These are phyloP conservation scores for Sylvilagus floridanus DNA, from an alignment of 2,797 vertebrate species.

Conservation along the genomic window DNA sequence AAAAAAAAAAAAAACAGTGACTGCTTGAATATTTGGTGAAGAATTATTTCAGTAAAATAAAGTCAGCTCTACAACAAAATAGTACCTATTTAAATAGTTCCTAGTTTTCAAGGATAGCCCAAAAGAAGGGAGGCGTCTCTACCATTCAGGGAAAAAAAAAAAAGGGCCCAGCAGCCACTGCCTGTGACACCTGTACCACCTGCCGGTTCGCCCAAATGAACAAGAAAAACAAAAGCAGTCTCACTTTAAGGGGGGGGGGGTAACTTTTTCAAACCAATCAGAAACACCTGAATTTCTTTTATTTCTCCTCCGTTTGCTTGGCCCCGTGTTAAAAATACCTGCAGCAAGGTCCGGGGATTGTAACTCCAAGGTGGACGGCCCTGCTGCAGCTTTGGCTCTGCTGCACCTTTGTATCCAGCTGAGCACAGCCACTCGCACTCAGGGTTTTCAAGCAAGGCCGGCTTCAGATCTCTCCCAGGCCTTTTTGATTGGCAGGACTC, in stretches of 20 bases:
- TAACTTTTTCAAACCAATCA: background rate
- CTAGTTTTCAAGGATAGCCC: background rate
- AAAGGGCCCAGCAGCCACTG: background rate
- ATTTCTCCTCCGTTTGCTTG: background rate
- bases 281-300: rapidly evolving
- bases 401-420: background rate
- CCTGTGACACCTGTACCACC: background rate
- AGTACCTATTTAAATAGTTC: slow-evolving; percentile 8
- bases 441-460: background rate
- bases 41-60: slow-evolving; percentile 52
- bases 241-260: background rate
- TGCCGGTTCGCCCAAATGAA: background rate
- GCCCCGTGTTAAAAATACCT: slow-evolving; percentile 17
- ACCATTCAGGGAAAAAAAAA: background rate
- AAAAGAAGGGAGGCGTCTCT: background rate
- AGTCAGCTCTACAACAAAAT: slow-evolving; percentile 48
- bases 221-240: background rate
- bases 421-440: background rate
- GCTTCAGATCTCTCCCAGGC: background rate
- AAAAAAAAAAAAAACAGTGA: background rate
- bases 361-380: background rate
- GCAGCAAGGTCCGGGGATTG: background rate
- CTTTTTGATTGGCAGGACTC: background rate
- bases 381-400: background rate
- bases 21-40: background rate